phyloP scores from a whole-genome alignment of 2,113 vertebrate species.

The Sebastes fasciatus region DNA sequence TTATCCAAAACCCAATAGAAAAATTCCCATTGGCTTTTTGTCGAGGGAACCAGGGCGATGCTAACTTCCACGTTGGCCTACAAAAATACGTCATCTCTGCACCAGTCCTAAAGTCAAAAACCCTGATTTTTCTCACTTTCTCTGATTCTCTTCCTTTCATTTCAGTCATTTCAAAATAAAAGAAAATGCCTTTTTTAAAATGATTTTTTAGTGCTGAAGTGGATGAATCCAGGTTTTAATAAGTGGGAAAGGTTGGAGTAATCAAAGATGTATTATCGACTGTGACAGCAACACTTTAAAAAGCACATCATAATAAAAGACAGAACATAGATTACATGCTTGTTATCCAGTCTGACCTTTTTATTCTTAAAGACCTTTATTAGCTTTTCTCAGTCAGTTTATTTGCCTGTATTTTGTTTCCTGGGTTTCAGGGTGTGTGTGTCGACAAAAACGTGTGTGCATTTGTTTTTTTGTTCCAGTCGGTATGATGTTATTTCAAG shows the following conservation, averaged over 20 bases:
- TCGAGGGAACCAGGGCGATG: too few species aligned
- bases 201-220: not conserved
- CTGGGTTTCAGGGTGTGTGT: conserved; percentile 59
- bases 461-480: conserved; percentile 46
- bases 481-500: conserved; percentile 56
- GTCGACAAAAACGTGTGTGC: conserved; percentile 2
- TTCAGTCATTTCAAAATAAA: not conserved
- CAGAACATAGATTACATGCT: not conserved
- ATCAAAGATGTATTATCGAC: not conserved
- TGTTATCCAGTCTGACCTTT: not conserved
- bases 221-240: not conserved
- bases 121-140: not conserved
- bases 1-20: too few species aligned
- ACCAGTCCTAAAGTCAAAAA: too few species aligned
- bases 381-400: conserved; percentile 49
- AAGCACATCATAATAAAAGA: not conserved
- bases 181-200: too few species aligned
- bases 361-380: conserved; percentile 41
- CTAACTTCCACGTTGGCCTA: too few species aligned
- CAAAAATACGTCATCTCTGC: too few species aligned
- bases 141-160: not conserved
- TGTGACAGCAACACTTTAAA: not conserved
- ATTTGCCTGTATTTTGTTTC: conserved; percentile 77
- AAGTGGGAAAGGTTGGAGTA: not conserved
- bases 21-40: too few species aligned